Evolutionary conservation across 1,140 invertebrate genomes (phyloP).

Genomic region (Drosophila kohkoa): DNA sequence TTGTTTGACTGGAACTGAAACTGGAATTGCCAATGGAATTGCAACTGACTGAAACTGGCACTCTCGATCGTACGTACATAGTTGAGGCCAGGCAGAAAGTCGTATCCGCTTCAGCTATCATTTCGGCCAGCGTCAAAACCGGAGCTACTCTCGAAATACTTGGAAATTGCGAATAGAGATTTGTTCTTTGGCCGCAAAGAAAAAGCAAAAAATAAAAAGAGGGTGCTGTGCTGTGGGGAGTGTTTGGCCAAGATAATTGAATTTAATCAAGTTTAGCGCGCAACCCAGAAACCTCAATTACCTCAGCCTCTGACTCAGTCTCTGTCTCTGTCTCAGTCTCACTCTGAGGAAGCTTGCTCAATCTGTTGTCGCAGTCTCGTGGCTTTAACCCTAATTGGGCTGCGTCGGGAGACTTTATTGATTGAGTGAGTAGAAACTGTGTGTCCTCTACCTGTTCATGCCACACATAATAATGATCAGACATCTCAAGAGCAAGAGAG

Average conservation of each 20-base stretch:
- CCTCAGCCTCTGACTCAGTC: constrained; percentile 15
- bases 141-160: constrained; percentile 9
- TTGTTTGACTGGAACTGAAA: constrained; percentile 12
- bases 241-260: constrained; percentile 68
- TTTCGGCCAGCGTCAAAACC: constrained; percentile 7
- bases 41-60: constrained; percentile 1
- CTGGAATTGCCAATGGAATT: neutral
- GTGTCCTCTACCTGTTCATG: neutral
- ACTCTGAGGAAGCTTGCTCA: constrained; percentile 48
- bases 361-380: constrained; percentile 57
- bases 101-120: constrained; percentile 15
- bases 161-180: constrained; percentile 5
- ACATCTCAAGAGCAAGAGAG: too few relatives aligned
- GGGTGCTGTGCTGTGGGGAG: constrained; percentile 16
- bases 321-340: too few relatives aligned
- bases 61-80: too few relatives aligned
- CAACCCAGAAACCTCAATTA: constrained; percentile 73
- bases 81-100: constrained; percentile 5
- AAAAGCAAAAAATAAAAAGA: neutral
- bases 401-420: constrained; percentile 26
- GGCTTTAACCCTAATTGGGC: constrained; percentile 76
- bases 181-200: constrained; percentile 6
- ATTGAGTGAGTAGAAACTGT: neutral
- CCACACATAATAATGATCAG: constrained; percentile 23
- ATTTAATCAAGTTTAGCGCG: constrained; percentile 59